Percentiles rank a stretch among this genome's conserved stretches.
These are phyloP conservation scores for Pedicia rivosa DNA, from an alignment of 2,888 invertebrate species.

Conservation along the genomic window DNA sequence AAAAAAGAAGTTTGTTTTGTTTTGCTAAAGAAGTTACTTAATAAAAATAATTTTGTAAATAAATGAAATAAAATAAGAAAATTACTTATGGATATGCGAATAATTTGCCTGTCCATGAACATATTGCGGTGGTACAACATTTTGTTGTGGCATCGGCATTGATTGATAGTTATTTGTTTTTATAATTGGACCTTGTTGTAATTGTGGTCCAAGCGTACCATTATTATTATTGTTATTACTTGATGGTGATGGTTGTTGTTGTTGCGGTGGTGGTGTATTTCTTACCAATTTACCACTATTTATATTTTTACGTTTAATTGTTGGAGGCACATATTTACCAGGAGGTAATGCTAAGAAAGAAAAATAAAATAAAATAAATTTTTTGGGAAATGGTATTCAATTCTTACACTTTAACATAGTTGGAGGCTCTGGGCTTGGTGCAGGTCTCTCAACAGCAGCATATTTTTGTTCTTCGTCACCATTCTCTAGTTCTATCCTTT, in stretches of 20 bases:
- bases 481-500: conserved; percentile 75
- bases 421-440: conserved; percentile 10
- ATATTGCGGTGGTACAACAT: conserved; percentile 15
- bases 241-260: too few relatives aligned
- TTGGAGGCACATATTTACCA: conserved; percentile 59
- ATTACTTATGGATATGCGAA: conserved; percentile 16
- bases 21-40: too few relatives aligned
- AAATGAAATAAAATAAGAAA: too few relatives aligned
- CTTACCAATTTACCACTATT: conserved; percentile 50
- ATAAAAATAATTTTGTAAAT: too few relatives aligned
- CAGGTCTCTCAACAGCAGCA: conserved; percentile 59
- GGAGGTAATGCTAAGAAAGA: background rate
- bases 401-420: conserved; percentile 5
- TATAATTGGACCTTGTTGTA: conserved; percentile 7
- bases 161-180: conserved; percentile 15
- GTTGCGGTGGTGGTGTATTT: conserved; percentile 40
- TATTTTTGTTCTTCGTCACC: conserved; percentile 80
- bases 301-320: conserved; percentile 51
- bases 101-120: conserved; percentile 9
- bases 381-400: too few relatives aligned
- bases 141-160: conserved; percentile 16
- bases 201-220: conserved; percentile 3
- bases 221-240: conserved; percentile 17
- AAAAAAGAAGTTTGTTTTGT: too few relatives aligned
- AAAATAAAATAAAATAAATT: too few relatives aligned